Conservation (phyloP, 2,888 invertebrate genomes). For the Pyrrhia umbra region DNA sequence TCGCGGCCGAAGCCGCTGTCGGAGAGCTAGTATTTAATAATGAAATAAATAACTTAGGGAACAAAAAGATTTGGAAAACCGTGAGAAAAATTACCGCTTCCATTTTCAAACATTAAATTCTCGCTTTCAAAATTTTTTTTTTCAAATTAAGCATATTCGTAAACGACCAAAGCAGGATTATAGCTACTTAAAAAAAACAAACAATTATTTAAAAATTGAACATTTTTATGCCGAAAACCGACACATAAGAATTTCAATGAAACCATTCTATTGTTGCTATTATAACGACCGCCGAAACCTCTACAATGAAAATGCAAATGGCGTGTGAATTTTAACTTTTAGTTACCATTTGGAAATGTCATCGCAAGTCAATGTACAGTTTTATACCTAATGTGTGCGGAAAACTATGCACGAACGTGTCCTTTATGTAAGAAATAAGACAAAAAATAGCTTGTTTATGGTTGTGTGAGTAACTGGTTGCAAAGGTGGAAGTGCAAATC, state of each 20-base stretch:
- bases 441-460: not conserved
- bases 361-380: constrained; percentile 59
- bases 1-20: too few species aligned
- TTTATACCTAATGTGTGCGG: constrained; percentile 38
- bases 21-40: too few species aligned
- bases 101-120: not conserved
- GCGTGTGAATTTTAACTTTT: constrained; percentile 57
- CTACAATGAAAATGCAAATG: constrained; percentile 59
- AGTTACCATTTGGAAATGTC: constrained; percentile 50
- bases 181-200: not conserved
- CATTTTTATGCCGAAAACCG: constrained; percentile 12
- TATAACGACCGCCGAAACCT: constrained; percentile 30
- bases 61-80: not conserved
- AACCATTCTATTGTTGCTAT: constrained; percentile 45
- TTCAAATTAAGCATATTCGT: not conserved
- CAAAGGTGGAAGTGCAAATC: not conserved
- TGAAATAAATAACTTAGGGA: not conserved
- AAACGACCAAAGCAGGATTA: too few species aligned
- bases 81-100: not conserved
- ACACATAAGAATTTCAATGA: constrained; percentile 30
- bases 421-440: not conserved
- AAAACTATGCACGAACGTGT: constrained; percentile 14
- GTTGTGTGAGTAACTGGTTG: not conserved
- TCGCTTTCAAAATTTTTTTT: not conserved
- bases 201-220: constrained; percentile 14